Base-by-base conservation (phyloP, 2,888 invertebrate species). In the Athrips mouffetella region DNA sequence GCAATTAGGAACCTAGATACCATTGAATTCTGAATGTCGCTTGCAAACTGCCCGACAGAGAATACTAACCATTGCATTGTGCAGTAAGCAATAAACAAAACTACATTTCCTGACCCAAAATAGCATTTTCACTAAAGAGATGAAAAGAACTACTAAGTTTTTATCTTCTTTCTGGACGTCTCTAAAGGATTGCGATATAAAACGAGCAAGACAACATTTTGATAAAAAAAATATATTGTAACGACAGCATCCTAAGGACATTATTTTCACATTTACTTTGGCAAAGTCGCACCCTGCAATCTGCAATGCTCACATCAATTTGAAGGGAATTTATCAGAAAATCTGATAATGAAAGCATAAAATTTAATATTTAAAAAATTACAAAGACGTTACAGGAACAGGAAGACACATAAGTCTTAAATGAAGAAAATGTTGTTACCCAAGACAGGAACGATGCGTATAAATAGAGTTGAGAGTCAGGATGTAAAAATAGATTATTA, bases 401-500 rank as follows among this genome's bases (percentile, higher is more conserved):
- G 3, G n/a, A 10, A 6, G n/a, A 30, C n/a, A n/a, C n/a, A n/a
- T n/a, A n/a, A n/a, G n/a, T n/a, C n/a, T n/a, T n/a, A n/a, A n/a
- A n/a, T n/a, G n/a, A n/a, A n/a, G n/a, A n/a, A n/a, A n/a, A n/a
- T n/a, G n/a, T n/a, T n/a, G 27, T 7, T 27, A 4, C 4, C 27
- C 2, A 7, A 27, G n/a, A 8, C 27, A 8, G 27, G 27, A 27
- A 27, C 7, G n/a, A 27, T 10, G 7, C 7, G 27, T 27, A 27
- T 27, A 2, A n/a, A n/a, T n/a, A 39, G 23, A 40, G 15, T 11
- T 7, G n/a, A 39, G 6, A n/a, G 18, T 10, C 3, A 29, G 44
- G 15, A 0, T 11, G 29, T 55, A 51, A 55, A 62, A 54, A 59
- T 51, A 49, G 52, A 73, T 70, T 78, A 76, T 76, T 76, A 76